A percentile compares a stretch with the other conserved stretches of the same genome.
phyloP scores from a whole-genome alignment of 2,797 vertebrate genomes.

The Octomys mimax region DNA sequence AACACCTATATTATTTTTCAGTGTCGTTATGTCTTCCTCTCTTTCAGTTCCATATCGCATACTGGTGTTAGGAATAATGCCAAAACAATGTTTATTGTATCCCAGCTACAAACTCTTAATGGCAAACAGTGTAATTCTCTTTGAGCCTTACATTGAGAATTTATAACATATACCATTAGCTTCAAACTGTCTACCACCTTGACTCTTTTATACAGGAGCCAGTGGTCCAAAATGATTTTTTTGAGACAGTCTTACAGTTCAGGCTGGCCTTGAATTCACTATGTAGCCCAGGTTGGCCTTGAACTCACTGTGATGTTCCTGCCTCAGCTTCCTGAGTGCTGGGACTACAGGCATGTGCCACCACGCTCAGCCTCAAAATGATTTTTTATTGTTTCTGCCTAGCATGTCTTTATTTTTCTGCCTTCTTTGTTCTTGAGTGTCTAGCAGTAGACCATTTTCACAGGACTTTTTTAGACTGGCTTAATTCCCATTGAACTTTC shows the following conservation, averaged over 20 bases:
- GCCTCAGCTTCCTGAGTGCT: not conserved
- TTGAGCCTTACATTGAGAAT: not conserved
- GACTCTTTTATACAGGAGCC: not conserved
- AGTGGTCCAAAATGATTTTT: not conserved
- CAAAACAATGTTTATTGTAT: not conserved
- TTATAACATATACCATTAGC: not conserved
- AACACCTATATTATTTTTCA: not conserved
- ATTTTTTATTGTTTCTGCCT: not conserved
- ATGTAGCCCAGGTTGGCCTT: too few relatives aligned
- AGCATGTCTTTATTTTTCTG: not conserved
- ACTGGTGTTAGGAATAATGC: not conserved
- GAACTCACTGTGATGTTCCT: too few relatives aligned
- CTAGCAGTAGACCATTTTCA: slow-evolving; percentile 32
- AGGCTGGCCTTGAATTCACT: not conserved
- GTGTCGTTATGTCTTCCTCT: not conserved
- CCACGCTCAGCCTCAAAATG: not conserved
- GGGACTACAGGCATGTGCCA: too few relatives aligned
- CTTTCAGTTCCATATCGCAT: not conserved
- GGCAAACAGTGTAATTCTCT: not conserved
- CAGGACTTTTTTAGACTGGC: not conserved
- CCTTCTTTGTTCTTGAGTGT: slow-evolving; percentile 5
- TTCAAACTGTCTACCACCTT: not conserved
- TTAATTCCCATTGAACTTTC: not conserved
- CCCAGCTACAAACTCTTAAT: not conserved
- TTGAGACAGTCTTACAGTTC: not conserved